A percentile compares a stretch with the other conserved stretches of the same genome.
These are phyloP conservation scores for Notoglanidium macrostoma DNA, from an alignment of 2,797 vertebrate species.

Conservation along the genomic window DNA sequence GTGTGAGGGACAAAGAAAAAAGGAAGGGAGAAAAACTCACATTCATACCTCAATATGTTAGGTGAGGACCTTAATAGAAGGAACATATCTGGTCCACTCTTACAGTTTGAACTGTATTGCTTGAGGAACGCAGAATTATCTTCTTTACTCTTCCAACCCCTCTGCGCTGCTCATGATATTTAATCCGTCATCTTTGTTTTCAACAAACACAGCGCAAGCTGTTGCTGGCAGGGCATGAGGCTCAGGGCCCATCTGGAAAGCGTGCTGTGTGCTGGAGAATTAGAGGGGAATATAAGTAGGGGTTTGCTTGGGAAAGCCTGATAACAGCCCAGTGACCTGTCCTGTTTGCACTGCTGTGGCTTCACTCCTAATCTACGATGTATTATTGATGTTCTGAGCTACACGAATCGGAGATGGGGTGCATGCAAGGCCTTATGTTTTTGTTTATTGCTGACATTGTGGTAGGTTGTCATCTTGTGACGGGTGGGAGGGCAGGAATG, in stretches of 20 bases:
- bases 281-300: conserved; percentile 73
- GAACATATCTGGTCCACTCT: conserved; percentile 11
- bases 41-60: background rate
- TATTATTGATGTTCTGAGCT: conserved; percentile 60
- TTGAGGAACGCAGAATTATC: conserved; percentile 63
- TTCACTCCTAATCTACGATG: conserved; percentile 57
- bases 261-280: conserved; percentile 75
- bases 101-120: conserved; percentile 34
- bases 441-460: conserved; percentile 55
- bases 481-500: conserved; percentile 3
- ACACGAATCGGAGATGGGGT: conserved; percentile 33
- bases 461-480: conserved; percentile 22
- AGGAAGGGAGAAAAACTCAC: background rate
- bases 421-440: conserved; percentile 48
- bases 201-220: conserved; percentile 87
- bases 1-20: conserved; percentile 25
- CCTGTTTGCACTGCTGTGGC: conserved; percentile 54
- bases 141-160: conserved; percentile 59
- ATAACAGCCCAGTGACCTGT: conserved; percentile 57
- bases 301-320: conserved; percentile 61
- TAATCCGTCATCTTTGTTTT: conserved; percentile 92
- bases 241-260: conserved; percentile 87
- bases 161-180: conserved; percentile 80
- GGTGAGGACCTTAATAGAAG: conserved; percentile 6
- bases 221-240: conserved; percentile 82